Conservation (phyloP, 2,797 vertebrate genomes). For the Nasua narica region DNA sequence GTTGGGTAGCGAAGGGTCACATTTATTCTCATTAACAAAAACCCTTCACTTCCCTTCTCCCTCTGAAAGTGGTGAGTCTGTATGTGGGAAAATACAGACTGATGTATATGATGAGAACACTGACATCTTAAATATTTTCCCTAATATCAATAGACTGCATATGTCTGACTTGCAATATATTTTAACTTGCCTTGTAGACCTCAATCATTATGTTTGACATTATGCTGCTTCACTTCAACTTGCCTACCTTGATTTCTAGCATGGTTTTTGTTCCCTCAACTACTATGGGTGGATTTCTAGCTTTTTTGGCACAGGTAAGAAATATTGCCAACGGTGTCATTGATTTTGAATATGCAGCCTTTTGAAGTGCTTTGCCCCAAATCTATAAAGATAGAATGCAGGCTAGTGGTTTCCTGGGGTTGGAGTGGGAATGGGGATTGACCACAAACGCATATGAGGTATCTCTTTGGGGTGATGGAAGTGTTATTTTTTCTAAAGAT, state of each 20-base stretch:
- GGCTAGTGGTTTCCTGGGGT: not conserved
- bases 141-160: not conserved
- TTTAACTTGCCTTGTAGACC: slow-evolving; percentile 31
- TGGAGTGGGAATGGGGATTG: not conserved
- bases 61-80: not conserved
- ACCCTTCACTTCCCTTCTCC: not conserved
- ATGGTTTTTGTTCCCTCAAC: slow-evolving; percentile 63
- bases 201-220: fast-evolving
- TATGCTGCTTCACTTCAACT: fast-evolving
- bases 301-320: not conserved
- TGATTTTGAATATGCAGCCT: not conserved
- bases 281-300: not conserved
- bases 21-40: not conserved
- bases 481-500: not conserved
- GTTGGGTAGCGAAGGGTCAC: not conserved
- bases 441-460: not conserved
- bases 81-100: not conserved
- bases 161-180: not conserved
- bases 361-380: not conserved
- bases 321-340: not conserved
- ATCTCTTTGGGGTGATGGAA: not conserved
- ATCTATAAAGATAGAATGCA: not conserved
- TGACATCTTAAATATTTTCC: not conserved
- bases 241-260: not conserved
- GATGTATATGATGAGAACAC: not conserved